Evolutionary conservation across 2,797 vertebrate genomes (phyloP).

Genomic region (Sebastes umbrosus): DNA sequence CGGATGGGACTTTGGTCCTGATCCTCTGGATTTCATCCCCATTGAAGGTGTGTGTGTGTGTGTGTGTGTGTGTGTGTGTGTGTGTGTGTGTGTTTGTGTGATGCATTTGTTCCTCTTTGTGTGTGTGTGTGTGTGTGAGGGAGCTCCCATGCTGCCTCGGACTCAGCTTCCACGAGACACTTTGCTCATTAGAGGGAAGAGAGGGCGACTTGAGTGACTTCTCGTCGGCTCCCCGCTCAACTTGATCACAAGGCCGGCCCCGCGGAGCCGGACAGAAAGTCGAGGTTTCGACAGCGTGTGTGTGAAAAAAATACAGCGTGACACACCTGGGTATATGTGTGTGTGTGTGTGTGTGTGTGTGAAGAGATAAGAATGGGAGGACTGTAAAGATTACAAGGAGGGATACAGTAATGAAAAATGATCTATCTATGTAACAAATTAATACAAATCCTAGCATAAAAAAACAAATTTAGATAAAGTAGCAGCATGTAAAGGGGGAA

Average conservation of each 20-base stretch:
- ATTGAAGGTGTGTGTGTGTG: conserved; percentile 56
- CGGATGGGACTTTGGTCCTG: conserved; percentile 77
- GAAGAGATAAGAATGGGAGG: background rate
- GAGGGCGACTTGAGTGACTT: conserved; percentile 72
- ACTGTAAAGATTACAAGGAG: conserved; percentile 6
- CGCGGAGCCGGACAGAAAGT: conserved; percentile 45
- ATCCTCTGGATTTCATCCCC: conserved; percentile 66
- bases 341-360: conserved; percentile 7
- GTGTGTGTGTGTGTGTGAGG: conserved; percentile 13
- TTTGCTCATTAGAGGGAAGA: conserved; percentile 83
- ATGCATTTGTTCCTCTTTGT: conserved; percentile 27
- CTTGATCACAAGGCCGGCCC: conserved; percentile 70
- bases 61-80: conserved; percentile 14
- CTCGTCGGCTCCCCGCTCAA: conserved; percentile 67
- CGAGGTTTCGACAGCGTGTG: conserved; percentile 31
- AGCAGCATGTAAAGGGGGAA: background rate
- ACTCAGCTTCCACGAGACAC: conserved; percentile 71
- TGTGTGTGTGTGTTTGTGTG: conserved; percentile 6
- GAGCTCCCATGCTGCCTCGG: conserved; percentile 69
- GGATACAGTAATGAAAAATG: background rate
- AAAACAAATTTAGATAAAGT: background rate
- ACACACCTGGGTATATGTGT: conserved; percentile 21
- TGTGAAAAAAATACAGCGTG: conserved; percentile 39
- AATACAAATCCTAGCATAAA: background rate
- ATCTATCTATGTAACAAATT: background rate